phyloP scores from a whole-genome alignment of 2,113 vertebrate genomes.

The Sinocyclocheilus maitianheensis region DNA sequence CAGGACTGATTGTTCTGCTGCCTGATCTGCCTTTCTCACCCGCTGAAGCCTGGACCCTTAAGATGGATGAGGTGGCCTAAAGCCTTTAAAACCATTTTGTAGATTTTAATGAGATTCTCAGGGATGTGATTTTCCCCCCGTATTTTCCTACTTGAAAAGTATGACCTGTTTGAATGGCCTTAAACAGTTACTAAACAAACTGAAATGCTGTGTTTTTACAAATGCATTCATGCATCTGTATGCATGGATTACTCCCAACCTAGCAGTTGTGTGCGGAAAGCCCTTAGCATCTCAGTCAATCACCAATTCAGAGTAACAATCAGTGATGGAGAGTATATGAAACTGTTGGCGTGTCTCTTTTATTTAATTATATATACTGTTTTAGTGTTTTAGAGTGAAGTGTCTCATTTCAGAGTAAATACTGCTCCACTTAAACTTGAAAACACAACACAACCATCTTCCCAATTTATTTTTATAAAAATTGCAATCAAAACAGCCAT shows the following conservation, averaged over 20 bases:
- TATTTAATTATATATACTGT: neutral
- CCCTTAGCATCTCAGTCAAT: neutral
- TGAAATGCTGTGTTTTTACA: neutral
- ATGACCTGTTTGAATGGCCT: neutral
- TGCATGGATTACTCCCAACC: no score
- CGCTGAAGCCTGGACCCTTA: constrained; percentile 80
- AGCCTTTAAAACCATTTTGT: neutral
- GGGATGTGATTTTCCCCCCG: neutral
- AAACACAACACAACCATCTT: neutral
- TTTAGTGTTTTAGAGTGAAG: no score
- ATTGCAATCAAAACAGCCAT: neutral
- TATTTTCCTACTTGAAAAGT: neutral
- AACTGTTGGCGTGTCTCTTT: neutral
- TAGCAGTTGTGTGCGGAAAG: no score
- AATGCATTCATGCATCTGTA: neutral
- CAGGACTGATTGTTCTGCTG: constrained; percentile 78
- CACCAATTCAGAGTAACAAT: neutral
- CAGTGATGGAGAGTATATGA: neutral
- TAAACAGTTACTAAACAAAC: neutral
- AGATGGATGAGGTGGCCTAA: constrained; percentile 33
- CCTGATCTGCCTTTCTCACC: constrained; percentile 65
- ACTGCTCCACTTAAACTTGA: no score
- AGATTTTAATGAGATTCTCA: neutral
- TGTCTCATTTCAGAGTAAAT: no score
- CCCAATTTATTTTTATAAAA: neutral